Evolutionary conservation across 1,140 invertebrate species (phyloP).

Genomic region (Halesus radiatus): DNA sequence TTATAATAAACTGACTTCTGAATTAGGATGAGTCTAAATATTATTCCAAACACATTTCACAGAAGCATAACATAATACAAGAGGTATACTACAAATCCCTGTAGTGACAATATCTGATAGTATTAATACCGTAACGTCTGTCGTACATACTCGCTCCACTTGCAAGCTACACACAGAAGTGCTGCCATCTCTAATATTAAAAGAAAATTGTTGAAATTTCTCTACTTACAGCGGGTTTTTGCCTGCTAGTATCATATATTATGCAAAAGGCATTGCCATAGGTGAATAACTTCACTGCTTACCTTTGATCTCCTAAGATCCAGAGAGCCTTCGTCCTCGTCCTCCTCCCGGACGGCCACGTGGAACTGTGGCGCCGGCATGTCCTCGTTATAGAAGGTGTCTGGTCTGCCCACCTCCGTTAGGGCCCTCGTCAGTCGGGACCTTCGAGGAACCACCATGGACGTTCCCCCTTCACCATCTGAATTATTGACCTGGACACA

Average conservation of each 20-base stretch:
- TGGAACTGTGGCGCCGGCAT: conserved; percentile 68
- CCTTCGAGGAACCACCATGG: conserved; percentile 60
- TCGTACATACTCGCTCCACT: too few relatives aligned
- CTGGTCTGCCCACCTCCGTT: conserved; percentile 74
- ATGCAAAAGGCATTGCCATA: not conserved
- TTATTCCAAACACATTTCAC: too few relatives aligned
- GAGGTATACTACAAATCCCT: too few relatives aligned
- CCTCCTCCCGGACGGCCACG: conserved; percentile 68
- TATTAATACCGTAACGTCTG: too few relatives aligned
- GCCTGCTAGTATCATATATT: not conserved
- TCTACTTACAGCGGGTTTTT: too few relatives aligned
- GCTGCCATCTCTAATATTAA: too few relatives aligned
- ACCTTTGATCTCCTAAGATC: conserved; percentile 61
- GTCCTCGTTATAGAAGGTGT: conserved; percentile 63
- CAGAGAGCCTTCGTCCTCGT: conserved; percentile 63
- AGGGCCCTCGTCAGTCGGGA: conserved; percentile 72
- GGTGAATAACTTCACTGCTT: not conserved
- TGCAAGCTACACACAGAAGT: too few relatives aligned
- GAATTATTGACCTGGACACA: conserved; percentile 20
- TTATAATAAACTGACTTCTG: too few relatives aligned
- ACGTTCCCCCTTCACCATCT: conserved; percentile 50
- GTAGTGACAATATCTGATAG: too few relatives aligned
- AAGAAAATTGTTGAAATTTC: too few relatives aligned
- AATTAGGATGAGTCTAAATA: too few relatives aligned
- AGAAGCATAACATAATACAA: too few relatives aligned